A percentile compares a stretch with the other conserved stretches of the same genome.
phyloP scores from a whole-genome alignment of 2,797 vertebrate genomes.

The Taenioides sp. region DNA sequence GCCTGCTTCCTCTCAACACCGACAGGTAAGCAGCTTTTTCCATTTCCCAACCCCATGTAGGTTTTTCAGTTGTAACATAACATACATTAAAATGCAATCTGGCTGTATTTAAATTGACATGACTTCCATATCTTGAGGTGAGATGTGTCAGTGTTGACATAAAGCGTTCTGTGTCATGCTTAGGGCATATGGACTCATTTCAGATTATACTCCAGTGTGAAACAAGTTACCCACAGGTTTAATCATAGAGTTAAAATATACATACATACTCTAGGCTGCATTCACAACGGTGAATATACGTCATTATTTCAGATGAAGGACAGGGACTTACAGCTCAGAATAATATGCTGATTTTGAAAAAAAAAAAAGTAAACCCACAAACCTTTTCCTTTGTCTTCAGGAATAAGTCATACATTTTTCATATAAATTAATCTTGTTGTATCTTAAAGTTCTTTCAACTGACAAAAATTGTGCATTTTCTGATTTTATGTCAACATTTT shows the following conservation, averaged over 20 bases:
- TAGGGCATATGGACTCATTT: constrained; percentile 48
- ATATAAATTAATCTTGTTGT: too few species aligned
- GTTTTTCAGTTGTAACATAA: constrained; percentile 34
- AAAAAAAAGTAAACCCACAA: too few species aligned
- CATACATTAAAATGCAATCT: constrained; percentile 58
- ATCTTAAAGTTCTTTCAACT: too few species aligned
- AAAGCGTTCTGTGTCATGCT: constrained; percentile 47
- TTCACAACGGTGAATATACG: too few species aligned
- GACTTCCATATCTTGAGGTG: constrained; percentile 52
- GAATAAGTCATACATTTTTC: too few species aligned
- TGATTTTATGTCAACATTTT: too few species aligned
- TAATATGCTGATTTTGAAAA: too few species aligned
- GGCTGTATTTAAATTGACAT: constrained; percentile 40
- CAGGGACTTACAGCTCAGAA: too few species aligned
- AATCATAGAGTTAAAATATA: constrained; percentile 29
- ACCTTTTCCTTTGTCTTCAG: too few species aligned
- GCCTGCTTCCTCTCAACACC: constrained; percentile 74
- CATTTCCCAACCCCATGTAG: constrained; percentile 38
- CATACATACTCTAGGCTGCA: too few species aligned
- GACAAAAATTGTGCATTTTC: too few species aligned
- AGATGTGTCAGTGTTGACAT: constrained; percentile 44
- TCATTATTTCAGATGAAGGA: too few species aligned
- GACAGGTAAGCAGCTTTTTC: constrained; percentile 67
- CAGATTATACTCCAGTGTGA: constrained; percentile 40
- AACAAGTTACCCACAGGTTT: constrained; percentile 42